Evolutionary conservation across 2,113 vertebrate genomes (phyloP).

Genomic region (Beaufortia kweichowensis): DNA sequence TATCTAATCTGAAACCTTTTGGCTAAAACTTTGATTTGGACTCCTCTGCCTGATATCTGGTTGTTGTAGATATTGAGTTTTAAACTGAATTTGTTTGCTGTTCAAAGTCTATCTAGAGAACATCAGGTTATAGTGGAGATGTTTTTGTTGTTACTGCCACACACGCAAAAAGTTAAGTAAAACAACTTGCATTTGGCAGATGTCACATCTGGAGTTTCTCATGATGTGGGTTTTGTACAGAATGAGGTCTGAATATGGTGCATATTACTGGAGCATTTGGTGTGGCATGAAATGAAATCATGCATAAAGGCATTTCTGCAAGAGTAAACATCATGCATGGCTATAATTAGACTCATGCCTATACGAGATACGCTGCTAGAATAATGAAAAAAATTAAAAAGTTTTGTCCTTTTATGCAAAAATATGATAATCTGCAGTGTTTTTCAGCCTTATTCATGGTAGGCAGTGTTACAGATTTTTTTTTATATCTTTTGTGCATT

Average conservation of each 20-base stretch:
- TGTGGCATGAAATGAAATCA: conserved; percentile 28
- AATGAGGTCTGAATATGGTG: conserved; percentile 2
- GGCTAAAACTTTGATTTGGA: not conserved
- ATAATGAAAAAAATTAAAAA: conserved; percentile 2
- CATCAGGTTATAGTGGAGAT: not conserved
- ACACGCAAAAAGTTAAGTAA: too few relatives aligned
- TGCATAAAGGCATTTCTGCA: conserved; percentile 27
- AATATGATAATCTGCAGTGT: not conserved
- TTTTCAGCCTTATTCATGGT: not conserved
- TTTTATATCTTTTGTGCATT: too few relatives aligned
- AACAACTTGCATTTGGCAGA: not conserved
- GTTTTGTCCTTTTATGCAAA: not conserved
- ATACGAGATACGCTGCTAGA: conserved; percentile 4
- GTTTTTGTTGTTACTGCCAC: too few relatives aligned
- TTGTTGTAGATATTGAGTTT: not conserved
- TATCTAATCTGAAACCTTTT: not conserved
- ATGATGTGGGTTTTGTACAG: not conserved
- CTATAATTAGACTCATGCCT: conserved; percentile 11
- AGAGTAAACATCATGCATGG: conserved; percentile 28
- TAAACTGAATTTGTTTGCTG: conserved; percentile 3
- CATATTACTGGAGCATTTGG: conserved; percentile 31
- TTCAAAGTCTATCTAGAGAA: not conserved
- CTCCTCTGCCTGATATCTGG: not conserved
- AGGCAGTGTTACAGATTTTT: not conserved
- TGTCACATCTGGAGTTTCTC: conserved; percentile 10